Base-by-base conservation (phyloP, 2,113 vertebrate genomes). In the Vidua macroura region DNA sequence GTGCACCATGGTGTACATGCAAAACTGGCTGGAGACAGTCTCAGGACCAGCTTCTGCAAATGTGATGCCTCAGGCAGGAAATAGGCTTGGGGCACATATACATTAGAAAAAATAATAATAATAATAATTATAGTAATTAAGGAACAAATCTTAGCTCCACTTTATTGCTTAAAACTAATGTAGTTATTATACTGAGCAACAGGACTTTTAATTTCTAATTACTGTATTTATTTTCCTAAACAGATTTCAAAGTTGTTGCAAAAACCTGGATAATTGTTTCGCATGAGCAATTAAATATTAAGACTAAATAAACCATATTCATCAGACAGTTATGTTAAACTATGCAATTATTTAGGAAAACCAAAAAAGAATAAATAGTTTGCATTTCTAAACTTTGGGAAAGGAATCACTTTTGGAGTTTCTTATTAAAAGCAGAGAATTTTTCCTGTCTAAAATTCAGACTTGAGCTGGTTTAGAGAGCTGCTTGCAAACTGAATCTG, bases 91-190 rank as follows among this genome's bases (percentile, higher is more conserved):
- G 59, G 44, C 14, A 82, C 39, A 52, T 21, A 81, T 23, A 55
- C 41, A 90, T 62, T 83, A 78, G 27, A n/a, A 73, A 95, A 69
- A 96, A 95, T 53, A 91, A 73, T 58, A 95, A 91, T 95, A 96
- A 96, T 35, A 93, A 88, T 66, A 93, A 88, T 53, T 88, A 73
- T 58, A 95, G 92, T 95, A 96, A 96, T 96, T 96, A 97, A 96
- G 93, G 67, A 93, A 93, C 82, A 93, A 77, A 82, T 59, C 68
- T 81, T 83, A 94, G 70, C 81, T 70, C 51, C 82, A 66, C 59
- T 96, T 96, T 86, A 86, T 94, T 96, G 80, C 88, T 96, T 80
- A 90, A 93, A 92, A 95, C 68, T 90, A 94, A 95, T 96, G 91
- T 39, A 39, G 55, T 92, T 93, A 88, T 97, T 86, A 96, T 33